These are phyloP conservation scores for Origma solitaria DNA, from an alignment of 2,113 vertebrate genomes.

Conservation along the genomic window DNA sequence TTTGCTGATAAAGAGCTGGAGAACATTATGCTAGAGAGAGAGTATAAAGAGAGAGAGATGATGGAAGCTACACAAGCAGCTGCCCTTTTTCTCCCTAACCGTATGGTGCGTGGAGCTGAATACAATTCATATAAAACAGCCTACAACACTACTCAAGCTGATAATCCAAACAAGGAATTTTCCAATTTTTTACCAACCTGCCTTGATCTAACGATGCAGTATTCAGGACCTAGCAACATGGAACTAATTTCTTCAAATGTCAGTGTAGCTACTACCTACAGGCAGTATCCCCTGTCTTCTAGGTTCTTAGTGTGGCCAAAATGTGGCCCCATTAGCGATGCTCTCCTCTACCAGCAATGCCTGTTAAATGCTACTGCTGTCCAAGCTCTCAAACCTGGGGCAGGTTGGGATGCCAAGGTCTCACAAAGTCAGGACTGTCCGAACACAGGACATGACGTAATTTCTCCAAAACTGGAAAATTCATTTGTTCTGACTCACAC, in stretches of 20 bases:
- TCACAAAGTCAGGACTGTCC: slow-evolving; percentile 79
- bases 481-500: slow-evolving; percentile 67
- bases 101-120: slow-evolving; percentile 81
- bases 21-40: slow-evolving; percentile 96
- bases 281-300: slow-evolving; percentile 87
- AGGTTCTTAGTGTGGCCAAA: slow-evolving; percentile 93
- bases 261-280: slow-evolving; percentile 92
- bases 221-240: slow-evolving; percentile 84
- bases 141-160: slow-evolving; percentile 74
- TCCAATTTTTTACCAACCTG: slow-evolving; percentile 85
- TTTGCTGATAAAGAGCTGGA: slow-evolving; percentile 99
- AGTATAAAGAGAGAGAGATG: slow-evolving; percentile 95
- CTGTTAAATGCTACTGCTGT: slow-evolving; percentile 85
- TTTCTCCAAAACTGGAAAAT: slow-evolving; percentile 77
- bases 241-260: slow-evolving; percentile 96
- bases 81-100: slow-evolving; percentile 84
- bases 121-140: slow-evolving; percentile 87
- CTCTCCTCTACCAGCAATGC: slow-evolving; percentile 92
- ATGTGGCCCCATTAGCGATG: slow-evolving; percentile 80
- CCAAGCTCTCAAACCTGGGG: slow-evolving; percentile 85
- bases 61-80: slow-evolving; percentile 85
- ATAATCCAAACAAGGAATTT: slow-evolving; percentile 83
- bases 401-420: slow-evolving; percentile 83
- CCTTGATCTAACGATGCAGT: slow-evolving; percentile 89
- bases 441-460: slow-evolving; percentile 67